A percentile compares a stretch with the other conserved stretches of the same genome.
Conservation (phyloP, 2,797 vertebrate species). For the Euphonia xanthogaster region DNA sequence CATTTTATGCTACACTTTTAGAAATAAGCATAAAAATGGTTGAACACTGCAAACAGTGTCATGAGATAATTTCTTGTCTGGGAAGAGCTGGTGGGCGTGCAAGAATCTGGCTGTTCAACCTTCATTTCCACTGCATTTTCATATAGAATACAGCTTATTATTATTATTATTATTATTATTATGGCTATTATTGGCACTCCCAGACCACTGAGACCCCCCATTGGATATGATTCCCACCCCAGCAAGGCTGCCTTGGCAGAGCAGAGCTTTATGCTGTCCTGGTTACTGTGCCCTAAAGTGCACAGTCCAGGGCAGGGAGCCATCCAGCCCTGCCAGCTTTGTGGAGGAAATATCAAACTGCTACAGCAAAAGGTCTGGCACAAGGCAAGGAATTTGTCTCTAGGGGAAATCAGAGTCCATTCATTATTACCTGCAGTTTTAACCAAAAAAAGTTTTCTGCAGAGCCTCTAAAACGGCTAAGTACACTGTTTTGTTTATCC, state of each 20-base stretch:
- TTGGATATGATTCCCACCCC: not conserved
- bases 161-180: not conserved
- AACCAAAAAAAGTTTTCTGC: not conserved
- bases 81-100: accelerated
- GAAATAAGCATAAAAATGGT: not conserved
- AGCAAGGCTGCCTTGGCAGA: not conserved
- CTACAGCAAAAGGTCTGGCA: constrained; percentile 5
- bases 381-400: not conserved
- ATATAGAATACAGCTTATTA: accelerated
- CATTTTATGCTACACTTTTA: not conserved
- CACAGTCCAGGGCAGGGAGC: not conserved
- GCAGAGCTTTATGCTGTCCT: not conserved
- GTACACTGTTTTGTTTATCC: not conserved
- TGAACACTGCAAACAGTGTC: not conserved
- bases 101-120: not conserved
- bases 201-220: not conserved
- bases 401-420: not conserved
- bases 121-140: not conserved
- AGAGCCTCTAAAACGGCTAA: not conserved
- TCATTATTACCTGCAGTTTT: constrained; percentile 20
- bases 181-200: not conserved
- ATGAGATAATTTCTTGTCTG: not conserved
- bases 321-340: not conserved
- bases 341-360: not conserved
- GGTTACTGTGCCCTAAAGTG: not conserved